phyloP scores from a whole-genome alignment of 2,113 vertebrate genomes.

The Calidris pugnax region DNA sequence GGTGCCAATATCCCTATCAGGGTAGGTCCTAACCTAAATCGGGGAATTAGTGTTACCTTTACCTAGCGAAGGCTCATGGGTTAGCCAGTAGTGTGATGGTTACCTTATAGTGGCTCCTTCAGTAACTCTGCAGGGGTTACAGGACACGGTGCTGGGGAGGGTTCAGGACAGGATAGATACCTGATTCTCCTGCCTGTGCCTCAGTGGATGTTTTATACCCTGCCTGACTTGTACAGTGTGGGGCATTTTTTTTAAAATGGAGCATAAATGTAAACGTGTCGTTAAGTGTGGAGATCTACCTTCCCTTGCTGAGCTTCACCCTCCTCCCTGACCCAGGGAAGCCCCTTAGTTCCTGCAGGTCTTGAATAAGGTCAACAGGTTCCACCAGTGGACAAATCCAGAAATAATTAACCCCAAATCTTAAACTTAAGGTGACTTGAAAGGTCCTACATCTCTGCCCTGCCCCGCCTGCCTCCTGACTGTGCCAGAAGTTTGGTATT shows the following conservation, averaged over 20 bases:
- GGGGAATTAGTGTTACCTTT: neutral
- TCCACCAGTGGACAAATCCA: neutral
- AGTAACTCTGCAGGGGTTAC: neutral
- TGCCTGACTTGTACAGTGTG: neutral
- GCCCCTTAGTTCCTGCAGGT: neutral
- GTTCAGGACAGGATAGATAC: neutral
- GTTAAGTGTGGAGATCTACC: neutral
- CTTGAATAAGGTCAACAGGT: neutral
- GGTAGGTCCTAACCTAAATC: neutral
- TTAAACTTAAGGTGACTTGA: neutral
- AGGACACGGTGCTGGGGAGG: neutral
- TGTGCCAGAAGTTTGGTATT: neutral
- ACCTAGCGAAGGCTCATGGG: rapidly evolving
- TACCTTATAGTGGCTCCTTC: neutral
- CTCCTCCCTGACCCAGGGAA: neutral
- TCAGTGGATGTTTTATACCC: neutral
- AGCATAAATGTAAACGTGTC: neutral
- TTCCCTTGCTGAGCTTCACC: neutral
- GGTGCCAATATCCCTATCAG: neutral
- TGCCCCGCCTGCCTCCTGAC: neutral
- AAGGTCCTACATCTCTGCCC: neutral
- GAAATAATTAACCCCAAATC: neutral
- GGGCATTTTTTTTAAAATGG: neutral
- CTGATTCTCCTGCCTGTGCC: neutral
- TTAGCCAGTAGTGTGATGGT: neutral